Conservation (phyloP, 2,888 invertebrate genomes). For the Diarsia rubi region DNA sequence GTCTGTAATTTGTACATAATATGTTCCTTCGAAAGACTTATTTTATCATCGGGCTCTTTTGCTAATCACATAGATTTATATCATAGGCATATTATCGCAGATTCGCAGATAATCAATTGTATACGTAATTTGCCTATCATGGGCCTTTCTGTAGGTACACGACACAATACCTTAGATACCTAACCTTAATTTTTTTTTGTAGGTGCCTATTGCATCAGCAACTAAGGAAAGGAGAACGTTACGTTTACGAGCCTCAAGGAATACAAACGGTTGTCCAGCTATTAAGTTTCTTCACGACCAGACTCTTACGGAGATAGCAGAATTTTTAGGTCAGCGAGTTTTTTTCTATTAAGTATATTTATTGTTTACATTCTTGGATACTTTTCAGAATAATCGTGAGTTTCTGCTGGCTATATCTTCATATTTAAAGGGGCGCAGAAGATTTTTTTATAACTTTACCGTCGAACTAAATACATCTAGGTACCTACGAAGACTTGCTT, state of each 20-base stretch:
- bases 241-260: not conserved
- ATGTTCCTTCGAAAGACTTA: not conserved
- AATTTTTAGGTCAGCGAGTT: constrained; percentile 5
- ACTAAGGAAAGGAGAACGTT: constrained; percentile 2
- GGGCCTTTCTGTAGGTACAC: constrained; percentile 38
- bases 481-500: not conserved
- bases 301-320: not conserved
- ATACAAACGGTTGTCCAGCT: not conserved
- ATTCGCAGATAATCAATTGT: constrained; percentile 17
- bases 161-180: not conserved
- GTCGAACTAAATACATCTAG: not conserved
- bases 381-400: not conserved
- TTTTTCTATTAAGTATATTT: not conserved
- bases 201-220: constrained; percentile 2
- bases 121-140: constrained; percentile 27
- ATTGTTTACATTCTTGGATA: not conserved
- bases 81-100: constrained; percentile 19
- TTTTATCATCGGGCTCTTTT: constrained; percentile 14
- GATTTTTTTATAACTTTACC: too few species aligned
- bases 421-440: not conserved
- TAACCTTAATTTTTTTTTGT: not conserved
- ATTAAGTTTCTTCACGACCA: constrained; percentile 12
- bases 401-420: not conserved
- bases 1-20: not conserved
- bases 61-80: constrained; percentile 20